phyloP scores from a whole-genome alignment of 2,113 vertebrate genomes.

The Choloepus hoffmanni region DNA sequence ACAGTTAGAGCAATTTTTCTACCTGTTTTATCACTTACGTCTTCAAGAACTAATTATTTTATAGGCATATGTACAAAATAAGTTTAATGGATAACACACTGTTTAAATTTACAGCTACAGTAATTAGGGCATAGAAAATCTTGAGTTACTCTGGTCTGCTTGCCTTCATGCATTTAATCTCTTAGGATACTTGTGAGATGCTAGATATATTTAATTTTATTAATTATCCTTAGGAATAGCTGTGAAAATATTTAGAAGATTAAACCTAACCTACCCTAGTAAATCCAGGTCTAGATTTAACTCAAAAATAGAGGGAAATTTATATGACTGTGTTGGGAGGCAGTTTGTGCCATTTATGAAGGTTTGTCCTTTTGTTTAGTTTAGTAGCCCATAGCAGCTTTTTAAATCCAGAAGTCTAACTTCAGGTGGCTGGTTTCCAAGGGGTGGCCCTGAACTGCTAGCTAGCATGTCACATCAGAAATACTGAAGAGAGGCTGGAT shows the following conservation, averaged over 20 bases:
- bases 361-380: constrained; percentile 17
- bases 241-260: constrained; percentile 40
- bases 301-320: background rate
- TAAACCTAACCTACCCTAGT: background rate
- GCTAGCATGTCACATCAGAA: background rate
- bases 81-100: constrained; percentile 41
- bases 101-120: background rate
- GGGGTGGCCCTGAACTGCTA: background rate
- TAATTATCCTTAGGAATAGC: constrained; percentile 39
- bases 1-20: background rate
- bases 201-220: constrained; percentile 31
- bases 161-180: constrained; percentile 49
- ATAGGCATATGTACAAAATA: constrained; percentile 25
- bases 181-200: background rate
- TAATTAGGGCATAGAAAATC: background rate
- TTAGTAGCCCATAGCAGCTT: background rate
- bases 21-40: constrained; percentile 17
- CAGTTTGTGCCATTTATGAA: background rate
- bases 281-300: background rate
- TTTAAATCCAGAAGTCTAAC: constrained; percentile 27
- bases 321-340: background rate
- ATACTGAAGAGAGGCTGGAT: background rate
- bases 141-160: constrained; percentile 60
- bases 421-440: background rate
- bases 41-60: constrained; percentile 57